A percentile compares a stretch with the other conserved stretches of the same genome.
Conservation (phyloP, 2,888 invertebrate genomes). For the Meganola albula region DNA sequence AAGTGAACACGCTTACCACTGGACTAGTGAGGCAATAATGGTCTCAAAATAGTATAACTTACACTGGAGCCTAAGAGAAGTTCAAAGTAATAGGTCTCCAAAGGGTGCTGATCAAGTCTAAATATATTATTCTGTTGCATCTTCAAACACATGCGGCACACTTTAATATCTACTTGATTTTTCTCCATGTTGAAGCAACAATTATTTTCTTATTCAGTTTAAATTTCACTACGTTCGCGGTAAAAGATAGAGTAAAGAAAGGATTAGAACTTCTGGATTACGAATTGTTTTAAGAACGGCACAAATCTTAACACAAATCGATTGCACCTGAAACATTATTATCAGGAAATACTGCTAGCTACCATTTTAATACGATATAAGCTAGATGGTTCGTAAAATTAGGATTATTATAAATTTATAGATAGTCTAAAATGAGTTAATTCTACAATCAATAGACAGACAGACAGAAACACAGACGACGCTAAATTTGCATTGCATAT, state of each 20-base stretch:
- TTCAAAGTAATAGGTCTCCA: constrained; percentile 46
- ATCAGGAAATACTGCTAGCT: no score
- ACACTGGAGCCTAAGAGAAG: constrained; percentile 49
- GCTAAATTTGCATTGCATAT: no score
- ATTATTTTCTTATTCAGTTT: constrained; percentile 15
- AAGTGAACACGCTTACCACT: no score
- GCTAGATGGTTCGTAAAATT: no score
- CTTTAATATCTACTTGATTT: constrained; percentile 42
- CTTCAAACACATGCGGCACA: constrained; percentile 60
- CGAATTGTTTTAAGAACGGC: neutral
- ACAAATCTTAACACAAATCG: neutral
- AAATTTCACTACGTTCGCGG: constrained; percentile 48
- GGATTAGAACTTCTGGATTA: constrained; percentile 57
- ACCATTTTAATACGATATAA: no score
- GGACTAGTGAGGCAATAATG: no score
- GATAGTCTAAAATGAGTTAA: no score
- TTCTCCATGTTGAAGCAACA: no score
- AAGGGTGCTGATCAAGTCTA: constrained; percentile 42
- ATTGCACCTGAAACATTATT: neutral
- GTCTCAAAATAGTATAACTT: constrained; percentile 38
- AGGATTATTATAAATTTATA: no score
- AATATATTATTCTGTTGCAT: constrained; percentile 53
- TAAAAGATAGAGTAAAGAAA: constrained; percentile 55
- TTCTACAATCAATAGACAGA: no score
- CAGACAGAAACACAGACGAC: no score